These are phyloP conservation scores for Panulirus ornatus DNA, from an alignment of 1,140 invertebrate species.

Conservation along the genomic window DNA sequence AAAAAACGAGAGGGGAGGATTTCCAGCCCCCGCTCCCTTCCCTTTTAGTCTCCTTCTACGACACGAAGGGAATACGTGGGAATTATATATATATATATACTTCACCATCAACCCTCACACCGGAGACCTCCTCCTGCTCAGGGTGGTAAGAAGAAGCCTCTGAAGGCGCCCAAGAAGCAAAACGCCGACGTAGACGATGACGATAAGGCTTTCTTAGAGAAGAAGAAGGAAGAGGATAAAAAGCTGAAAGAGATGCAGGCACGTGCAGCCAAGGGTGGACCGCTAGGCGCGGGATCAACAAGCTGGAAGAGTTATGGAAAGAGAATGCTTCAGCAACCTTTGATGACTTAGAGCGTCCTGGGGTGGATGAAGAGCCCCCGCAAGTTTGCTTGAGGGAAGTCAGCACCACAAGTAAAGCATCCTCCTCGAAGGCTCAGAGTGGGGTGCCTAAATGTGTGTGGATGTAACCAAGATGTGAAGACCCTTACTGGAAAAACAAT, in stretches of 20 bases:
- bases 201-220: slow-evolving; percentile 41
- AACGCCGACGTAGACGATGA: slow-evolving; percentile 25
- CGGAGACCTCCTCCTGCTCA: slow-evolving; percentile 18
- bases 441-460: too few species aligned
- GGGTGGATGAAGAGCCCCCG: slow-evolving; percentile 97
- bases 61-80: too few species aligned
- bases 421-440: too few species aligned
- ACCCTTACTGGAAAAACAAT: too few species aligned
- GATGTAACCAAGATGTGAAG: too few species aligned
- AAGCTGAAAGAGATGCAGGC: slow-evolving; percentile 38
- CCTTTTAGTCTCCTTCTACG: too few species aligned
- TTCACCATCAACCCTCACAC: too few species aligned
- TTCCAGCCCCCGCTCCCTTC: too few species aligned
- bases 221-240: slow-evolving; percentile 39
- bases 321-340: slow-evolving; percentile 97
- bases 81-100: too few species aligned
- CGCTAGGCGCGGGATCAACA: slow-evolving; percentile 85
- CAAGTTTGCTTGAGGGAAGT: slow-evolving; percentile 90
- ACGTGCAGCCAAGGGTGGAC: slow-evolving; percentile 38
- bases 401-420: too few species aligned
- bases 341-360: slow-evolving; percentile 98
- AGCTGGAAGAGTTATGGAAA: slow-evolving; percentile 99
- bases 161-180: slow-evolving; percentile 63
- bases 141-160: slow-evolving; percentile 67
- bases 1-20: too few species aligned